Base-by-base conservation (phyloP, 2,797 vertebrate species). In the Micropoecilia bifurca region DNA sequence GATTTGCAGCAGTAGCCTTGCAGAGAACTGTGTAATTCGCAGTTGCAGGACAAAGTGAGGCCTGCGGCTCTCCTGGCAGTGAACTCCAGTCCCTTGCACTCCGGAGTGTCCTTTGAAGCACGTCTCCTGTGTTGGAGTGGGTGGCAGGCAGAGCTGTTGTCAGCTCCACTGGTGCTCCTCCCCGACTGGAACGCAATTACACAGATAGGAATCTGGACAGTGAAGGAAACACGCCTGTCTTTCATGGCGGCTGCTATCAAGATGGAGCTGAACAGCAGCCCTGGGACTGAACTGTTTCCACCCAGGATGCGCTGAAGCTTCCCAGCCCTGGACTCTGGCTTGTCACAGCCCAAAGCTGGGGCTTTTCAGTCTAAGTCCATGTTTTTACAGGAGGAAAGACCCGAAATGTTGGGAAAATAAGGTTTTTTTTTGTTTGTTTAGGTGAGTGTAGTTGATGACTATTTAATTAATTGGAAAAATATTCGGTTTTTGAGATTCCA, bases 201-300 rank as follows among this genome's bases (percentile, higher is more conserved):
- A 75, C 41, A 85, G 94, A 95, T 95, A 94, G 81, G 72, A 80
- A 94, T 93, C 92, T 69, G 91, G 84, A 90, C 89, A 91, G 91
- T 88, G 89, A 87, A 78, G 83, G 85, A 82, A 92, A 85, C 90
- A 89, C 69, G 87, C 87, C 89, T 89, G 88, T 76, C 88, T 90
- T 92, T 90, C 85, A 85, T 69, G 85, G 84, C 76, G 81, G 75
- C 85, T 73, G 75, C 81, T 89, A 91, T 91, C 89, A 90, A 91
- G 93, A 89, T 92, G 78, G 85, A 90, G 81, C 75, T 1, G 75
- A 88, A 83, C 79, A 78, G 91, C 75, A 72, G 85, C 82, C 36
- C 43, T 73, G 81, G 85, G 83, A 80, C 83, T 59, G 72, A 36
- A 68, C 71, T 2, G 74, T 71, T 85, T 82, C 59, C 78, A 73